Base-by-base conservation (phyloP, 2,888 invertebrate genomes). In the Diloba caeruleocephala region DNA sequence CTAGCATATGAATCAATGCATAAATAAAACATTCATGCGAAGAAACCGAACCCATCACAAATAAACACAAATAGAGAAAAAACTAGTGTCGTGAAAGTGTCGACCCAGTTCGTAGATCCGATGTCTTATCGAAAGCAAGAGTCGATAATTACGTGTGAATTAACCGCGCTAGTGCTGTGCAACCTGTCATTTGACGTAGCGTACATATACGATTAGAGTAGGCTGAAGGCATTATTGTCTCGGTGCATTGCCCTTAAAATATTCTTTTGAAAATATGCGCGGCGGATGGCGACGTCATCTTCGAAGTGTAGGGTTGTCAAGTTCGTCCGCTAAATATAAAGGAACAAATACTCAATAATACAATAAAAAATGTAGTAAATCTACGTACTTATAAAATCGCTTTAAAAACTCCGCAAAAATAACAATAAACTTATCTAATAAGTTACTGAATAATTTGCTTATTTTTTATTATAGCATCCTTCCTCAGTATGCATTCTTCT, bases 111-210 rank as follows among this genome's bases (percentile, higher is more conserved):
- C 60, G 73, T 73, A 75, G 78, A 76, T 78, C 77, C 75, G 76
- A 77, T 78, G 71, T 71, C 78, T n/a, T 74, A 81, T 76, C 59
- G 86, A 85, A 84, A 85, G 84, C 81, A 85, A 87, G 64, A 86
- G 86, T 83, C 49, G 55, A 68, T 75, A 72, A 71, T 71, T 65
- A 72, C 56, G 66, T 63, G 71, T 59, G 63, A 70, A 73, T 72
- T 69, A 55, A 62, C 53, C 49, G 56, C 44, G 39, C 45, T 52
- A 61, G 46, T 37, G 51, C 32, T 52, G 54, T 34, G 38, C 52
- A 42, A 56, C 49, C 31, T 72, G 56, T 68, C 72, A 56, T 52
- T 64, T 54, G 33, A 43, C 9, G 37, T 37, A n/a, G 23, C 17
- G 15, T 32, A n/a, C n/a, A n/a, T n/a, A n/a, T n/a, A 12, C 23